Percentiles rank a stretch among this genome's conserved stretches.
These are phyloP conservation scores for Meandrusa payeni DNA, from an alignment of 2,888 invertebrate species.

Conservation along the genomic window DNA sequence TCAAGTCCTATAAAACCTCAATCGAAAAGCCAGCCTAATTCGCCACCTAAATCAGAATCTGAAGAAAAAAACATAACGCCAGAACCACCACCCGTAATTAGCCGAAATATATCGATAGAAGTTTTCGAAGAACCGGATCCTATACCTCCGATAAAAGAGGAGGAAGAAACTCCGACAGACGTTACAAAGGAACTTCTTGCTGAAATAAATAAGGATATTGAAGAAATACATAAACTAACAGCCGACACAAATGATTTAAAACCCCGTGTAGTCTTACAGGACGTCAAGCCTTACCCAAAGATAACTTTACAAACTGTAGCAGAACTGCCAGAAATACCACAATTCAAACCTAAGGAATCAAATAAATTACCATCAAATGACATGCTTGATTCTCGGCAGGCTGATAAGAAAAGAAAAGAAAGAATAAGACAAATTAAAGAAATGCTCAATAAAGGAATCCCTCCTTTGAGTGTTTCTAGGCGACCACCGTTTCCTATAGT, in stretches of 20 bases:
- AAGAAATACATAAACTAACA: conserved; percentile 74
- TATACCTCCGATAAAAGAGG: conserved; percentile 69
- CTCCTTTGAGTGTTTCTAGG: conserved; percentile 74
- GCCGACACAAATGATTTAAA: conserved; percentile 66
- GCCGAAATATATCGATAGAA: conserved; percentile 55
- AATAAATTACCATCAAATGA: conserved; percentile 56
- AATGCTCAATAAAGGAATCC: conserved; percentile 85
- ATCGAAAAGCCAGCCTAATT: conserved; percentile 73
- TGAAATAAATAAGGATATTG: conserved; percentile 73
- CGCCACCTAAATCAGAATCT: conserved; percentile 70
- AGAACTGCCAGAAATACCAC: conserved; percentile 82
- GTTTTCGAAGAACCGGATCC: conserved; percentile 65
- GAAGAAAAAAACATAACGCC: conserved; percentile 54
- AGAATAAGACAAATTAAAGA: conserved; percentile 86
- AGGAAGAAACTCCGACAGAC: conserved; percentile 63
- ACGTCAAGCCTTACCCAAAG: conserved; percentile 76
- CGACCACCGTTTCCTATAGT: conserved; percentile 85
- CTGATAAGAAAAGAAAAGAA: conserved; percentile 81
- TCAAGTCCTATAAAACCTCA: conserved; percentile 57
- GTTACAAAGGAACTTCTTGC: conserved; percentile 60
- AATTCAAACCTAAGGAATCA: conserved; percentile 66
- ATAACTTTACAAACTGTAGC: conserved; percentile 83
- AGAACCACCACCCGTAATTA: conserved; percentile 49
- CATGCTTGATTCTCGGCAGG: conserved; percentile 62
- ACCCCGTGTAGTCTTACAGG: conserved; percentile 68